phyloP scores from a whole-genome alignment of 2,113 vertebrate genomes.

The Gadus chalcogrammus region DNA sequence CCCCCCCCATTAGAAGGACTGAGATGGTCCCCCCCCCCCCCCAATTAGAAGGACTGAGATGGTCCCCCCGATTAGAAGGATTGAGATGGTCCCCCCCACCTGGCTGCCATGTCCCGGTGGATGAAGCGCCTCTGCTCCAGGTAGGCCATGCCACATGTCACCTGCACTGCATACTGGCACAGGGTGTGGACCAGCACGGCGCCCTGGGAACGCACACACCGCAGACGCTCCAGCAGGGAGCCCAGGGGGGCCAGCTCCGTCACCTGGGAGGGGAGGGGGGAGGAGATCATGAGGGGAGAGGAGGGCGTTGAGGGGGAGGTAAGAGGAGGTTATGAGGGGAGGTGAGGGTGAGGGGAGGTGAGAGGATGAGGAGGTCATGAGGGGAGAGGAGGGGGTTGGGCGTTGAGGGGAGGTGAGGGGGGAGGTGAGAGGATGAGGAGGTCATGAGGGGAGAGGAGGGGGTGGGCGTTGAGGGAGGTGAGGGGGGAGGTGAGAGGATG shows the following conservation, averaged over 20 bases:
- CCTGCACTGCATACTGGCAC: slow-evolving; percentile 92
- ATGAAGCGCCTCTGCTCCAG: slow-evolving; percentile 95
- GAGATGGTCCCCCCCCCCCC: too few species aligned
- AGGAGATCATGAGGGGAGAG: not conserved
- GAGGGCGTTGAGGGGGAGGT: not conserved
- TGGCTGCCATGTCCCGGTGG: slow-evolving; percentile 90
- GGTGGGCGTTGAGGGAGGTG: too few species aligned
- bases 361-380: not conserved
- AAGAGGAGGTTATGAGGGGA: not conserved
- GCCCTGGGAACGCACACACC: slow-evolving; percentile 80
- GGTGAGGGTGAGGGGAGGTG: not conserved
- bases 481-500: too few species aligned
- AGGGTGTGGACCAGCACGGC: slow-evolving; percentile 89
- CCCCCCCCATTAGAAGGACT: too few species aligned
- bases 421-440: not conserved
- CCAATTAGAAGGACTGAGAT: too few species aligned
- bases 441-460: too few species aligned
- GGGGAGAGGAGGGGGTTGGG: not conserved
- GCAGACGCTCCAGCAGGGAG: slow-evolving; percentile 86
- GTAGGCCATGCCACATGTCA: slow-evolving; percentile 94
- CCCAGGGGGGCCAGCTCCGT: slow-evolving; percentile 93
- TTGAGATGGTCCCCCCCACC: slow-evolving; percentile 26
- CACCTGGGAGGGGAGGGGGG: slow-evolving; percentile 68
- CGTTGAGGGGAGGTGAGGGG: not conserved
- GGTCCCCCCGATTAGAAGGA: too few species aligned